Evolutionary conservation across 2,888 invertebrate genomes (phyloP).

Genomic region (Arrhopalites spinosus): DNA sequence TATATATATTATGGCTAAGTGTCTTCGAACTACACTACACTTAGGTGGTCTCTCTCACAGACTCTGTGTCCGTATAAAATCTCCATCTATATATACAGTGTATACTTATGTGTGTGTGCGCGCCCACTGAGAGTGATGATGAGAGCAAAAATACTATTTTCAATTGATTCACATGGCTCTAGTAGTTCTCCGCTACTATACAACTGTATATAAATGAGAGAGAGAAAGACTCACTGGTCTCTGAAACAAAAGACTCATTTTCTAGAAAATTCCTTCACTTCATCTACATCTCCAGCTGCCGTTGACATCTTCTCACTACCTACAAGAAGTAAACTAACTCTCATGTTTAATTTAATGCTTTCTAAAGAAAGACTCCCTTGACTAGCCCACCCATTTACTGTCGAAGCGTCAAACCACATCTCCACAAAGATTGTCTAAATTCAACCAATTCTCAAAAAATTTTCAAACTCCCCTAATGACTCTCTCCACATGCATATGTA

Average conservation of each 20-base stretch:
- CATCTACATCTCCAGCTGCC: conserved; percentile 30
- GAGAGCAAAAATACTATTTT: conserved; percentile 34
- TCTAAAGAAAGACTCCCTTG: conserved; percentile 32
- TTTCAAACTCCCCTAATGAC: conserved; percentile 14
- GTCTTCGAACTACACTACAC: conserved; percentile 28
- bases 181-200: conserved; percentile 13
- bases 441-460: conserved; percentile 3
- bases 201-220: no score
- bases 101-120: conserved; percentile 20
- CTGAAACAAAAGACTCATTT: conserved; percentile 36
- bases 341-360: conserved; percentile 28
- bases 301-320: conserved; percentile 34
- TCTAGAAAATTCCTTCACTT: conserved; percentile 30
- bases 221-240: conserved; percentile 16
- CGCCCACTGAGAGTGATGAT: conserved; percentile 33
- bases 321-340: conserved; percentile 30
- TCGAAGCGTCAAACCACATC: conserved; percentile 24
- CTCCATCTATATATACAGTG: background rate
- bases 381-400: conserved; percentile 40
- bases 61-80: background rate
- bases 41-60: conserved; percentile 27
- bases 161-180: conserved; percentile 34
- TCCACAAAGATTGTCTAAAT: conserved; percentile 23
- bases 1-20: conserved; percentile 13
- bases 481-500: background rate